A percentile compares a stretch with the other conserved stretches of the same genome.
Conservation (phyloP, 2,113 vertebrate genomes). For the Dromaius novaehollandiae region DNA sequence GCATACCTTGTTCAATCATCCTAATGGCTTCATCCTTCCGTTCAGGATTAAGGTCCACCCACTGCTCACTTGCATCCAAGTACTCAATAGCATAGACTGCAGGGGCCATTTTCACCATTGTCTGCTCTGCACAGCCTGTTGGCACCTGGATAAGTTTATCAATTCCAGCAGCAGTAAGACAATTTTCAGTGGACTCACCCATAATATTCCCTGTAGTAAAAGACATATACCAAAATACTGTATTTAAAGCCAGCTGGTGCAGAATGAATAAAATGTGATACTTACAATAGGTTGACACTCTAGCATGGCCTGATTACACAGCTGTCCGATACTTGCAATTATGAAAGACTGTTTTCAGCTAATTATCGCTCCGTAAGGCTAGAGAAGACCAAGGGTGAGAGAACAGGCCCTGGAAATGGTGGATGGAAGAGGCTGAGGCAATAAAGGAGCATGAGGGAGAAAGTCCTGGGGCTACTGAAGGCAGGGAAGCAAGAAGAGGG, state of each 20-base stretch:
- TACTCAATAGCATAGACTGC: constrained; percentile 78
- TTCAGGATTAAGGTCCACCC: constrained; percentile 68
- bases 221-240: background rate
- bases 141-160: constrained; percentile 73
- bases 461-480: background rate
- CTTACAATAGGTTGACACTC: background rate
- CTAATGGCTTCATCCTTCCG: constrained; percentile 72
- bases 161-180: constrained; percentile 74
- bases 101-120: constrained; percentile 75
- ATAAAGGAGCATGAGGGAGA: background rate
- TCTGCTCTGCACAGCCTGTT: constrained; percentile 81
- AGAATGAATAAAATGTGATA: background rate
- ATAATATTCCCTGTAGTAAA: constrained; percentile 49
- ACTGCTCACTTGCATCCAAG: constrained; percentile 75
- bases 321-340: background rate
- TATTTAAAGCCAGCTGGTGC: background rate
- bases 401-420: background rate
- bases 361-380: background rate
- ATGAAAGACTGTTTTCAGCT: background rate
- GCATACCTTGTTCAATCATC: constrained; percentile 72
- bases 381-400: background rate
- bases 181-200: constrained; percentile 45
- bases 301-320: background rate
- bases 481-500: background rate
- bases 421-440: background rate